Conservation (phyloP, 1,140 invertebrate species). For the Temnothorax longispinosus region DNA sequence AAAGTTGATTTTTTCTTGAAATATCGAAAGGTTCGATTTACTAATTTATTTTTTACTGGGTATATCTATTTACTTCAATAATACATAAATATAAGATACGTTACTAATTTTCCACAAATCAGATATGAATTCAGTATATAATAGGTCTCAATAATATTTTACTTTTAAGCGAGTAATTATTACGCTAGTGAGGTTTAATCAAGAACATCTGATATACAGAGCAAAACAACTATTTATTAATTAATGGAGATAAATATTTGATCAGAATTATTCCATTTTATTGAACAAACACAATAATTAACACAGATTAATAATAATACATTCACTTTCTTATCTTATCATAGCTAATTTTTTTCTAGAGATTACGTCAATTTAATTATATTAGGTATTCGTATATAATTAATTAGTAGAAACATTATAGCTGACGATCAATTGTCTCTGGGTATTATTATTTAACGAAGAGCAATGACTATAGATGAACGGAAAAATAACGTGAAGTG, state of each 20-base stretch:
- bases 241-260: conserved; percentile 11
- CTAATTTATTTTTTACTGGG: not conserved
- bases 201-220: not conserved
- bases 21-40: not conserved
- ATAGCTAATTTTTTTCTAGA: not conserved
- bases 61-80: not conserved
- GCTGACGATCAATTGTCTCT: not conserved
- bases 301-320: not conserved
- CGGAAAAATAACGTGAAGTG: conserved; percentile 14
- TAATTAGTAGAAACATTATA: conserved; percentile 13
- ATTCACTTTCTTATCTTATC: not conserved
- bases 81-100: not conserved
- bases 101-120: not conserved
- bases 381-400: not conserved
- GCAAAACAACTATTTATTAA: not conserved
- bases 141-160: not conserved
- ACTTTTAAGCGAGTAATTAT: conserved; percentile 6
- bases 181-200: not conserved
- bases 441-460: conserved; percentile 39
- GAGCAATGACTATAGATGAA: not conserved
- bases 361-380: not conserved
- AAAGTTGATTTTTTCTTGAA: not conserved
- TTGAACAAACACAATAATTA: not conserved
- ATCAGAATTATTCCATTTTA: not conserved
- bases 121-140: not conserved